A percentile compares a stretch with the other conserved stretches of the same genome.
Conservation (phyloP, 2,888 invertebrate genomes). For the Apeira syringaria region DNA sequence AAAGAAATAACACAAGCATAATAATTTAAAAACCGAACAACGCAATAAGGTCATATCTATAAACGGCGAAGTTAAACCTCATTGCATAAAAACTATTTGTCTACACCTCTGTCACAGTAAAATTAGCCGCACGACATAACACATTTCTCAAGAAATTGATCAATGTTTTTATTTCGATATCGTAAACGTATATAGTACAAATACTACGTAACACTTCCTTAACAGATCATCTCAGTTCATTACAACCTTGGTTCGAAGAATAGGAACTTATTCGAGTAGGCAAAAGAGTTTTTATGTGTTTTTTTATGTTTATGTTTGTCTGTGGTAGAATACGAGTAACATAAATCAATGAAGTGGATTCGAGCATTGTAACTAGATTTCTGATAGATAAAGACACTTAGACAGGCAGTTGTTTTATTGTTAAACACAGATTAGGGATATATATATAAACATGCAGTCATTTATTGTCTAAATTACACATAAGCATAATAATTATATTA, state of each 20-base stretch:
- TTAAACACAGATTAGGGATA: too few relatives aligned
- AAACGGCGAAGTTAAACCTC: not conserved
- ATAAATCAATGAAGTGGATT: conserved; percentile 6
- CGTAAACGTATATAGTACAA: not conserved
- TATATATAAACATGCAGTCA: too few relatives aligned
- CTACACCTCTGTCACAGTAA: conserved; percentile 1
- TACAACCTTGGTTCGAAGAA: conserved; percentile 24
- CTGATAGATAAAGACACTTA: too few relatives aligned
- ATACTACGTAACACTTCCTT: conserved; percentile 20
- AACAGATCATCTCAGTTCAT: conserved; percentile 6
- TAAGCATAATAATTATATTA: too few relatives aligned
- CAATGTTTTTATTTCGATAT: not conserved
- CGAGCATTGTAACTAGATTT: conserved; percentile 3
- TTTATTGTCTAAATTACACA: not conserved
- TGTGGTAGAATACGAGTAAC: conserved; percentile 4
- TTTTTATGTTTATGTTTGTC: conserved; percentile 15
- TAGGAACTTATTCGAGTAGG: conserved; percentile 15
- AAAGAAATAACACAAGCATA: conserved; percentile 11
- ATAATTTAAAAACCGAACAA: conserved; percentile 5
- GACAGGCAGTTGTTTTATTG: too few relatives aligned
- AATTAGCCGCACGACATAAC: not conserved
- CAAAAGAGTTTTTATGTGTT: conserved; percentile 16
- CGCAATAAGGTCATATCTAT: conserved; percentile 11
- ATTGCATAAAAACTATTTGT: not conserved
- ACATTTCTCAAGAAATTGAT: not conserved